Conservation (phyloP, 2,888 invertebrate genomes). For the Drymonia ruficornis region DNA sequence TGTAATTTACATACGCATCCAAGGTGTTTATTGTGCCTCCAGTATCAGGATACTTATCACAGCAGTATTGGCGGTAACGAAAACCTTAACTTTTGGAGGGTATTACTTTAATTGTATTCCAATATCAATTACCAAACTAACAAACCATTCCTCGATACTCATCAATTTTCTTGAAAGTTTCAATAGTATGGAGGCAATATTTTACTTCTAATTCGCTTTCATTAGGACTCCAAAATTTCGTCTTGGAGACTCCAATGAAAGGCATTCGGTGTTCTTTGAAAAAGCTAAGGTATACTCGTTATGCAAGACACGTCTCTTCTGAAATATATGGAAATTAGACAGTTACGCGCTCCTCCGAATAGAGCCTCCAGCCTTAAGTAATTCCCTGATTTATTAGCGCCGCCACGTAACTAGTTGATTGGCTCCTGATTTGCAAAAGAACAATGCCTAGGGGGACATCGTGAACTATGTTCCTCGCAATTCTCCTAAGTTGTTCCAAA, state of each 20-base stretch:
- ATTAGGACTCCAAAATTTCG: not conserved
- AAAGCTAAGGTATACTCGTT: slow-evolving; percentile 26
- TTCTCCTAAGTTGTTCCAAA: slow-evolving; percentile 24
- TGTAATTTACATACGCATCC: no score
- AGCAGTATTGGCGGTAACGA: no score
- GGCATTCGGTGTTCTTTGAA: slow-evolving; percentile 18
- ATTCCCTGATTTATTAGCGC: slow-evolving; percentile 65
- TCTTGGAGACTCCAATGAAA: slow-evolving; percentile 7
- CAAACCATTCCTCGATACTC: no score
- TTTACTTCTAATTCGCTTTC: not conserved
- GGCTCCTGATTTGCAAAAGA: slow-evolving; percentile 33
- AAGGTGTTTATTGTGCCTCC: no score
- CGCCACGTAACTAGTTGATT: slow-evolving; percentile 26
- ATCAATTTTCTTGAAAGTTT: no score
- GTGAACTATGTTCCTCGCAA: slow-evolving; percentile 13
- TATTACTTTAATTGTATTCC: no score
- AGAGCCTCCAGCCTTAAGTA: slow-evolving; percentile 48
- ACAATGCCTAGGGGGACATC: slow-evolving; percentile 24
- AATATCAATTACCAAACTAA: no score
- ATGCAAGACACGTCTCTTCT: slow-evolving; percentile 49
- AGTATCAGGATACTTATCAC: no score
- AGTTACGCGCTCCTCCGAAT: slow-evolving; percentile 42
- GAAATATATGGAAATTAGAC: slow-evolving; percentile 67
- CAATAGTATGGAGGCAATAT: not conserved
- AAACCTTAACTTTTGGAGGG: no score